Percentiles rank a stretch among this genome's conserved stretches.
Conservation (phyloP, 2,888 invertebrate genomes). For the Heteromyza rotundicornis region DNA sequence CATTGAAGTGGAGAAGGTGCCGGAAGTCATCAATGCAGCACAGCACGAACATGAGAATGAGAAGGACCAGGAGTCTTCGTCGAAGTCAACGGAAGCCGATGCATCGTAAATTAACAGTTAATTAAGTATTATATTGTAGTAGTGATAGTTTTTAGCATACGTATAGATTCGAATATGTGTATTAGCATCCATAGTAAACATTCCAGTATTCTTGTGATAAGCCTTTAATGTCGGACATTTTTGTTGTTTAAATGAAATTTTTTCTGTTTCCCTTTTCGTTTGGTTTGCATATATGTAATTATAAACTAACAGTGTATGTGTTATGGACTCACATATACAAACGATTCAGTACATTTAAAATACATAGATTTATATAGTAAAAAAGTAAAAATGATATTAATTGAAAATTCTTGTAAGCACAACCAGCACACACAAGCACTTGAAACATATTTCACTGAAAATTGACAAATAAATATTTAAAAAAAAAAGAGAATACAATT, state of each 20-base stretch:
- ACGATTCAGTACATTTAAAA: background rate
- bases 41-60: slow-evolving; percentile 26
- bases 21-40: slow-evolving; percentile 37
- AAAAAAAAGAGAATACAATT: background rate
- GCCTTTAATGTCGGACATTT: slow-evolving; percentile 34
- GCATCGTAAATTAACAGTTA: background rate
- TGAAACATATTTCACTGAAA: background rate
- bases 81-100: background rate
- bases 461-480: background rate
- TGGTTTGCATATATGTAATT: background rate
- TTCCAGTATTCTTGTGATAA: slow-evolving; percentile 42
- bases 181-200: slow-evolving; percentile 19
- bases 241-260: slow-evolving; percentile 16
- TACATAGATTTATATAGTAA: background rate
- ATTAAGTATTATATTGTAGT: background rate
- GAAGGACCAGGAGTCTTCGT: background rate
- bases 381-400: background rate
- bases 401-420: too few relatives aligned
- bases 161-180: background rate
- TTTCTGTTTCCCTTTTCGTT: slow-evolving; percentile 11
- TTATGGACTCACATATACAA: background rate
- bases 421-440: background rate
- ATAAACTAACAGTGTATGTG: too few relatives aligned
- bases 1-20: slow-evolving; percentile 61
- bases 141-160: background rate